Percentiles rank a stretch among this genome's conserved stretches.
phyloP scores from a whole-genome alignment of 2,113 vertebrate species.

The Chunga burmeisteri region DNA sequence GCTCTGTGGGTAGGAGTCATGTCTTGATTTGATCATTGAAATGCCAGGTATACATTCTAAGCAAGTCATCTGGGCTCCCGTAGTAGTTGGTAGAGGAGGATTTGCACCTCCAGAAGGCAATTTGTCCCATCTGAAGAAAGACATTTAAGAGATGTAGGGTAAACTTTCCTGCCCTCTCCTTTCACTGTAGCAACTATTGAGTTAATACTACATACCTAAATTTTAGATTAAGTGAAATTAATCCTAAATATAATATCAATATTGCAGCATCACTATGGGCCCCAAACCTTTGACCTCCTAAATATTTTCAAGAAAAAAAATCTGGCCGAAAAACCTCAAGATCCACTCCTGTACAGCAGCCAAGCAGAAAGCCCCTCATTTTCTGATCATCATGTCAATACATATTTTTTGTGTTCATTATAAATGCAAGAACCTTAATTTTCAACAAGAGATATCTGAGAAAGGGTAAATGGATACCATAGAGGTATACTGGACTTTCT shows the following conservation, averaged over 20 bases:
- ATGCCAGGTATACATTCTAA: neutral
- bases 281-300: neutral
- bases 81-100: neutral
- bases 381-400: neutral
- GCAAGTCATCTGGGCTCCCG: neutral
- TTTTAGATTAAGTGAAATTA: neutral
- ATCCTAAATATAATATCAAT: neutral
- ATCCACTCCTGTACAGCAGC: neutral
- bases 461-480: neutral
- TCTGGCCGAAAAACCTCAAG: neutral
- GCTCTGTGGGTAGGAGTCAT: neutral
- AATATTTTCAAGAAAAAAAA: neutral
- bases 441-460: neutral
- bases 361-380: neutral
- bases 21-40: neutral
- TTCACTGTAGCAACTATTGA: neutral
- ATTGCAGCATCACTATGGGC: neutral
- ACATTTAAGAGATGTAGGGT: neutral
- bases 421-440: neutral
- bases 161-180: neutral
- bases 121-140: neutral
- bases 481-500: neutral
- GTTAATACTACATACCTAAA: neutral
- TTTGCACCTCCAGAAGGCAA: neutral
- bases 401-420: accelerated